Conservation (phyloP, 2,113 vertebrate species). For the Acrocephalus kingi region DNA sequence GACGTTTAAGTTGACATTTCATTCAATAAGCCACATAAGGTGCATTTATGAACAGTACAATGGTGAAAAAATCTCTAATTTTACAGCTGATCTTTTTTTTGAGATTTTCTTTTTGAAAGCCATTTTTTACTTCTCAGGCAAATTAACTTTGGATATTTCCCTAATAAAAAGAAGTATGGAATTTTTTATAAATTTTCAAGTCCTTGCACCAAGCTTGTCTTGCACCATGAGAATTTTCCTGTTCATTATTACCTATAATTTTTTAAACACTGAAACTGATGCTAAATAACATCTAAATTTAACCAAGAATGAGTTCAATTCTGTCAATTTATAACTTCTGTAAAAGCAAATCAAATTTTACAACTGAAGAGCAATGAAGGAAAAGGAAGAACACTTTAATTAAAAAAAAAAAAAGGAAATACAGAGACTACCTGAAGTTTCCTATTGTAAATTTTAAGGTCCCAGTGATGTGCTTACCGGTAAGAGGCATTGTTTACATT, state of each 20-base stretch:
- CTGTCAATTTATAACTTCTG: background rate
- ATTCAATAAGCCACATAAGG: background rate
- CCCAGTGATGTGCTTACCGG: constrained; percentile 55
- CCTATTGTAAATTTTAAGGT: background rate
- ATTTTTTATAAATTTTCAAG: background rate
- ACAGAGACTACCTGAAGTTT: background rate
- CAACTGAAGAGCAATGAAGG: background rate
- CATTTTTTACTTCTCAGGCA: background rate
- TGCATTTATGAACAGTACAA: background rate
- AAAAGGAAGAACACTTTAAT: background rate
- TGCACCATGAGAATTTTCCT: background rate
- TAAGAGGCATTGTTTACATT: constrained; percentile 44
- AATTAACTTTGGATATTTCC: background rate
- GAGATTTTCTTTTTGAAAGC: background rate
- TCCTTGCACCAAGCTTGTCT: background rate
- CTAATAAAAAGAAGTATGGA: background rate
- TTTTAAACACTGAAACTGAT: background rate
- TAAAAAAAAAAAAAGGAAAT: background rate
- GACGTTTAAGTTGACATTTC: constrained; percentile 11
- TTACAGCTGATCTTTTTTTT: background rate
- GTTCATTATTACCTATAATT: background rate
- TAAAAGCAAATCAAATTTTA: background rate
- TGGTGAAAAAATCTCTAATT: background rate
- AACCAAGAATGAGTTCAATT: background rate
- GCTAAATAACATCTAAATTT: background rate